Evolutionary conservation across 2,797 vertebrate species (phyloP).

Genomic region (Myotis pilosus): DNA sequence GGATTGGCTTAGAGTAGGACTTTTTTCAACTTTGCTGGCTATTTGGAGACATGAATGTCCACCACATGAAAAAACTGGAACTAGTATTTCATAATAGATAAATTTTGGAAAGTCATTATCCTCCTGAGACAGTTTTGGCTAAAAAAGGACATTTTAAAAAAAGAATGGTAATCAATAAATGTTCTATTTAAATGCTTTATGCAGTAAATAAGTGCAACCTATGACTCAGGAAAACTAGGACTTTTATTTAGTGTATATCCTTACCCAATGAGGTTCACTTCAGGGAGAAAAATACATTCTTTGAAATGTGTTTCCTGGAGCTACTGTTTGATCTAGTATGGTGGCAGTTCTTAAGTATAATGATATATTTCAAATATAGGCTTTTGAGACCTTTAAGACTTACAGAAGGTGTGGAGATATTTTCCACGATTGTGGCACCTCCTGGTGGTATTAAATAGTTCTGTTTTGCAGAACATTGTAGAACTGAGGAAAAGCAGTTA

Average conservation of each 20-base stretch:
- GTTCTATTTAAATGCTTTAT: constrained; percentile 58
- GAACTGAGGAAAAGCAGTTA: constrained; percentile 48
- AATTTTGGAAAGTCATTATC: constrained; percentile 39
- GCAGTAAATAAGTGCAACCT: constrained; percentile 22
- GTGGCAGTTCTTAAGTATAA: constrained; percentile 14
- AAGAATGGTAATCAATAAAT: constrained; percentile 19
- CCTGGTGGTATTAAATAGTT: constrained; percentile 5
- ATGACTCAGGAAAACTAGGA: constrained; percentile 46
- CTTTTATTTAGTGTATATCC: not conserved
- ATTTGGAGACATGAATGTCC: constrained; percentile 29
- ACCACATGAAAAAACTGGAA: not conserved
- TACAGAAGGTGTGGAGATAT: not conserved
- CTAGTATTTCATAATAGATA: constrained; percentile 9
- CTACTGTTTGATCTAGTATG: not conserved
- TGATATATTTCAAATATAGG: not conserved
- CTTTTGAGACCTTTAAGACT: constrained; percentile 35
- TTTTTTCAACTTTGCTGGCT: not conserved
- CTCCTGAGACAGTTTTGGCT: not conserved
- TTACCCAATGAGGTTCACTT: constrained; percentile 16
- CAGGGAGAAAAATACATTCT: constrained; percentile 21
- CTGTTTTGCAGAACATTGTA: constrained; percentile 21
- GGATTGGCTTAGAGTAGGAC: not conserved
- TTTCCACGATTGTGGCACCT: constrained; percentile 13
- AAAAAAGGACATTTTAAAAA: not conserved
- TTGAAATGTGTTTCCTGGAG: constrained; percentile 3